Percentiles rank a stretch among this genome's conserved stretches.
phyloP scores from a whole-genome alignment of 2,113 vertebrate species.

The Hemicordylus capensis region DNA sequence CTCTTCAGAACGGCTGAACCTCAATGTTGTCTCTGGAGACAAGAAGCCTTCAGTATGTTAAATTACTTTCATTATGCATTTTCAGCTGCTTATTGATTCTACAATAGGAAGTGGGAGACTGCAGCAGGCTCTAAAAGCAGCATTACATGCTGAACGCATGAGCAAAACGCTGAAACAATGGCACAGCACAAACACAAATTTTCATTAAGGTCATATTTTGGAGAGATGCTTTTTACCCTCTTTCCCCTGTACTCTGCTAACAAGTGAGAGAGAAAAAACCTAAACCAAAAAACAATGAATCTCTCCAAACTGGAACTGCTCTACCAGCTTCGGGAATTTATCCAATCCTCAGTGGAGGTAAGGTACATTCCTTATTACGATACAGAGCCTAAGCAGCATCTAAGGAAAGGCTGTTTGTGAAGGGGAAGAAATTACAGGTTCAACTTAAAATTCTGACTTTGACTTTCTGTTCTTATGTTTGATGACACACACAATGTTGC shows the following conservation, averaged over 20 bases:
- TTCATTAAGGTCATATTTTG: conserved; percentile 77
- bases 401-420: conserved; percentile 55
- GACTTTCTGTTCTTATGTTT: conserved; percentile 52
- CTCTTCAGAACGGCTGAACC: conserved; percentile 74
- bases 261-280: conserved; percentile 70
- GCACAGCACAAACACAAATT: conserved; percentile 77
- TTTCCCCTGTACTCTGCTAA: conserved; percentile 76
- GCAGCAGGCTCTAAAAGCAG: conserved; percentile 79
- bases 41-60: conserved; percentile 82
- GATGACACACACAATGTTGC: conserved; percentile 19
- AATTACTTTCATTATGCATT: conserved; percentile 84
- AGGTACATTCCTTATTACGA: conserved; percentile 78
- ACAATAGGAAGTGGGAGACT: conserved; percentile 77
- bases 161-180: conserved; percentile 81
- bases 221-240: conserved; percentile 75
- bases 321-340: conserved; percentile 78
- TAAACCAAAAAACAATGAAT: conserved; percentile 65
- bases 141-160: conserved; percentile 74
- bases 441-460: conserved; percentile 50
- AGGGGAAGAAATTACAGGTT: conserved; percentile 45
- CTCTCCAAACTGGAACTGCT: conserved; percentile 76
- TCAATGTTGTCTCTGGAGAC: conserved; percentile 79
- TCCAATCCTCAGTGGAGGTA: conserved; percentile 79
- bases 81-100: conserved; percentile 83
- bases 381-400: conserved; percentile 61